Conservation (phyloP, 2,797 vertebrate genomes). For the Anguilla marmorata region DNA sequence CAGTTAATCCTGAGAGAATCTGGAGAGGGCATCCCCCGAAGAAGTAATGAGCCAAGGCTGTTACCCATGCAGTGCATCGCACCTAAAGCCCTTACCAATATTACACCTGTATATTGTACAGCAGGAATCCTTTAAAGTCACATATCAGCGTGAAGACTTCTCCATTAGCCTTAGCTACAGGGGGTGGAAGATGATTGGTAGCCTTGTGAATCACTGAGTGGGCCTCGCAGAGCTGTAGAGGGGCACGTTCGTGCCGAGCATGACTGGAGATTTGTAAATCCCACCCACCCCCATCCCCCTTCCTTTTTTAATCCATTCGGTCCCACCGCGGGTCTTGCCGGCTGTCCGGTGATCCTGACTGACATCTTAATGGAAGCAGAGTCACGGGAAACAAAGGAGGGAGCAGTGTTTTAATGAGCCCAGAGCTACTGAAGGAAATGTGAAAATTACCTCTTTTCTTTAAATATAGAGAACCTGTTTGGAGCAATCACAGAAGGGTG, state of each 20-base stretch:
- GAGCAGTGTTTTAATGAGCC: constrained; percentile 5
- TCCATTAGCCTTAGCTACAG: not conserved
- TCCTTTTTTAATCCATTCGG: not conserved
- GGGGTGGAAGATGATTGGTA: not conserved
- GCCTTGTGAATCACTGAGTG: not conserved
- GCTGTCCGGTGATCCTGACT: constrained; percentile 21
- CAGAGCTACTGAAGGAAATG: not conserved
- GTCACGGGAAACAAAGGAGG: not conserved
- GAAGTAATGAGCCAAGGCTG: not conserved
- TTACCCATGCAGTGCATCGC: not conserved
- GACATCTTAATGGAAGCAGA: not conserved
- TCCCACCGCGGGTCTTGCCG: not conserved
- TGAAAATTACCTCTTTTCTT: not conserved
- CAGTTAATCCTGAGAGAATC: not conserved
- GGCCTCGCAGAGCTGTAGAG: not conserved
- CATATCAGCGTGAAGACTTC: not conserved
- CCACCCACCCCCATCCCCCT: not conserved
- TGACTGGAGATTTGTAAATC: not conserved
- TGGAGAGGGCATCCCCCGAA: not conserved
- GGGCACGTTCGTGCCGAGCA: not conserved
- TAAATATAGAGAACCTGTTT: not conserved
- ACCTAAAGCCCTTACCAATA: not conserved
- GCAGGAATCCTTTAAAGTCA: not conserved
- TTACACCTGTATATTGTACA: not conserved
- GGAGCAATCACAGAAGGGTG: not conserved